Evolutionary conservation across 2,797 vertebrate genomes (phyloP).

Genomic region (Schizopygopsis malacanthus): DNA sequence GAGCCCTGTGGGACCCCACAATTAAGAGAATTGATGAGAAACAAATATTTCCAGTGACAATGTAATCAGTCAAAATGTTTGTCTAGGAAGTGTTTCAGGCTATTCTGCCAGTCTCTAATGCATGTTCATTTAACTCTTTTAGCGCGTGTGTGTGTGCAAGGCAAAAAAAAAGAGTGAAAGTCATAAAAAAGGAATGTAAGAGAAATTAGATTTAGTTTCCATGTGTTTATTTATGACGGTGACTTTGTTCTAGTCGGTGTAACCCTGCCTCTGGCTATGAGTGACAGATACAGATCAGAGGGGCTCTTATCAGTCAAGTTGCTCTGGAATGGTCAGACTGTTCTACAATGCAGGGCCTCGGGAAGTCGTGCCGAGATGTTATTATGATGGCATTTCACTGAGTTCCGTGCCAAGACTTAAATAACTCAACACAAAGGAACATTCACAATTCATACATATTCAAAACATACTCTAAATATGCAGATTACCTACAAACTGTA

Average conservation of each 20-base stretch:
- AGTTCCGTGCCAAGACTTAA: conserved; percentile 55
- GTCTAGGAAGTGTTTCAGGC: conserved; percentile 30
- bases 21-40: conserved; percentile 44
- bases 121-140: conserved; percentile 11
- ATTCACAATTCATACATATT: conserved; percentile 42
- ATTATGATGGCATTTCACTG: conserved; percentile 62
- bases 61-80: conserved; percentile 46
- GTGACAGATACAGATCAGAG: conserved; percentile 80
- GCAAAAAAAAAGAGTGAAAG: conserved; percentile 28
- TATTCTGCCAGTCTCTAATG: conserved; percentile 14
- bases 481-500: conserved; percentile 32
- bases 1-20: conserved; percentile 49
- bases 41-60: conserved; percentile 13
- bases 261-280: conserved; percentile 73
- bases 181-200: conserved; percentile 17
- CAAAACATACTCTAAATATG: conserved; percentile 16
- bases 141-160: neutral
- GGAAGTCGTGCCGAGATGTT: conserved; percentile 57
- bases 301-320: conserved; percentile 72
- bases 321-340: conserved; percentile 60
- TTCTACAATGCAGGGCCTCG: conserved; percentile 36
- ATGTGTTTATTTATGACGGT: conserved; percentile 54
- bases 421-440: conserved; percentile 45
- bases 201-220: conserved; percentile 24
- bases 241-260: conserved; percentile 47